Base-by-base conservation (phyloP, 2,797 vertebrate species). In the Manis javanica region DNA sequence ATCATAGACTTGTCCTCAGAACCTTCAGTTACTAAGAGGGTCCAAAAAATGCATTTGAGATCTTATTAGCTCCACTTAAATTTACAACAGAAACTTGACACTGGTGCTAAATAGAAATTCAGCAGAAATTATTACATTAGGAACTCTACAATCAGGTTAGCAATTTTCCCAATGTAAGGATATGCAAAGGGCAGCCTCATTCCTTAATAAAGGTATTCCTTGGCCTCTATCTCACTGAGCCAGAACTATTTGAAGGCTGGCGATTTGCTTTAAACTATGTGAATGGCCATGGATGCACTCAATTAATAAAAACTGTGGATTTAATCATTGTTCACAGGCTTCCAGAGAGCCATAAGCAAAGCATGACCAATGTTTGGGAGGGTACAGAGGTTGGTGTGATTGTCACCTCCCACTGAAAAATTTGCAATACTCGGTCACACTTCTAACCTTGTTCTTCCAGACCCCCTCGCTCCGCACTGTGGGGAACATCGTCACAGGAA, bases 401-500 rank as follows among this genome's bases (percentile, higher is more conserved):
- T 37, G 31, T 83, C 31, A 2, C 15, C 6, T 96, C 12, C 69
- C 94, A 74, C 6, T 4, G 18, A 61, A 24, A 16, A 15, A 8
- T 19, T n/a, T 19, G 53, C 21, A 23, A 18, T 7, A 7, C 53
- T 46, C 6, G 23, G 16, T 79, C 68, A 53, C 24, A 31, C 39
- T 16, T 39, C 11, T 61, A 1, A 9, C 39, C 42, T 83, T 96
- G 81, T 87, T 90, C 78, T 87, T 96, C 61, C 96, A 99, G 99
- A 99, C 98, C 1, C 99, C 99, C 23, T 99, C 99, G 57, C 99
- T 99, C 24, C 99, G 99, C 51, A 98, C 99, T 0, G 72, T 99
- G 0, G 99, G 99, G 24, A 99, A 99, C 78, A 98, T 99, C 0
- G 99, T 99, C 75, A 99, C 99, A 0, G 99, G 99, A 34, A 99